Conservation (phyloP, 2,113 vertebrate species). For the Ranitomeya imitator region DNA sequence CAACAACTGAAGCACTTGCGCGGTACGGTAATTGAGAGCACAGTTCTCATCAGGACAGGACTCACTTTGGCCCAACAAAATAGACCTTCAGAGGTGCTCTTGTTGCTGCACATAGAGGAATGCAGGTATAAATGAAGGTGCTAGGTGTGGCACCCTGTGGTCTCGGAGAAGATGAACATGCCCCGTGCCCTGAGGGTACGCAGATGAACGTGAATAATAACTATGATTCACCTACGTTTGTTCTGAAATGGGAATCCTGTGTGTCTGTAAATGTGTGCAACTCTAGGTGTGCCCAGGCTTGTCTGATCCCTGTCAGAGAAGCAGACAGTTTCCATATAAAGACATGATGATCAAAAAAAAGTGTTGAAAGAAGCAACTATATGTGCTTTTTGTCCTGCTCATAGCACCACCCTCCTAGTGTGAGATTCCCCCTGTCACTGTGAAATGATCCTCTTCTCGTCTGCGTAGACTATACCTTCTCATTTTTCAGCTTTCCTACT, state of each 20-base stretch:
- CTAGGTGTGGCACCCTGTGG: constrained; percentile 51
- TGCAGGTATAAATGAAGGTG: constrained; percentile 32
- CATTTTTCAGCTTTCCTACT: neutral
- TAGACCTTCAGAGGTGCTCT: constrained; percentile 6
- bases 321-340: constrained; percentile 58
- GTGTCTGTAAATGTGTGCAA: constrained; percentile 36
- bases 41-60: neutral
- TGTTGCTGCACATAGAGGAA: constrained; percentile 46
- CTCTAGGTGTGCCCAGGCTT: constrained; percentile 56
- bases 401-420: constrained; percentile 47
- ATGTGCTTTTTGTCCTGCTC: constrained; percentile 21
- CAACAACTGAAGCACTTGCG: neutral
- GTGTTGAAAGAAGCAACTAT: constrained; percentile 53
- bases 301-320: constrained; percentile 52
- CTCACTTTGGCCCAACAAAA: neutral
- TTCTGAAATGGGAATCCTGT: constrained; percentile 52
- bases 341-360: constrained; percentile 46
- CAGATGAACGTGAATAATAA: constrained; percentile 55
- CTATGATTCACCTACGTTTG: constrained; percentile 54
- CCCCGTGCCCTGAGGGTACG: constrained; percentile 49
- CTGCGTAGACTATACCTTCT: neutral
- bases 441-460: constrained; percentile 20
- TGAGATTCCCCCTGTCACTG: constrained; percentile 45
- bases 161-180: constrained; percentile 45
- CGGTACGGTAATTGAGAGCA: neutral